A percentile compares a stretch with the other conserved stretches of the same genome.
Conservation (phyloP, 2,888 invertebrate species). For the Pemphredon lugubris region DNA sequence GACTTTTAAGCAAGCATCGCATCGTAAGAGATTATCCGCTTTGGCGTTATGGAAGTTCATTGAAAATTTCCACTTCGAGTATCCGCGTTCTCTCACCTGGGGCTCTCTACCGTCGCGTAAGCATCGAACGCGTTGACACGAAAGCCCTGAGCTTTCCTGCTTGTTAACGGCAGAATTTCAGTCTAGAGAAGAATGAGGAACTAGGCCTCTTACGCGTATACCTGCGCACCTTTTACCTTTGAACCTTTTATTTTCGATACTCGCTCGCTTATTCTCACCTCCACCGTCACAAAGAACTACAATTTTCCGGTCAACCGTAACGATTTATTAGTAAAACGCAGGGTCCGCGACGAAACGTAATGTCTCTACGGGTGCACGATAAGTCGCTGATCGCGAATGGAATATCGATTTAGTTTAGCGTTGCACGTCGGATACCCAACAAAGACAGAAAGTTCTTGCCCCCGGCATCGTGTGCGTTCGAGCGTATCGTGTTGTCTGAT, state of each 20-base stretch:
- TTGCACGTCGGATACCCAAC: constrained; percentile 40
- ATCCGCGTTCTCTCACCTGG: constrained; percentile 2
- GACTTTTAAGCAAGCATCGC: constrained; percentile 29
- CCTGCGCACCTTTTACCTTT: too few species aligned
- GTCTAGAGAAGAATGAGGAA: too few species aligned
- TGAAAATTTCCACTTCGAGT: constrained; percentile 45
- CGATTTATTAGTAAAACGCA: too few species aligned
- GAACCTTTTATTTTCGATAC: too few species aligned
- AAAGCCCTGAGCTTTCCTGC: constrained; percentile 2
- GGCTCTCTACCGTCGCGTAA: constrained; percentile 26
- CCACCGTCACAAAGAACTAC: too few species aligned
- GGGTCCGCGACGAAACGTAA: constrained; percentile 45
- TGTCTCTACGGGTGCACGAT: constrained; percentile 50
- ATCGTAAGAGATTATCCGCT: constrained; percentile 38
- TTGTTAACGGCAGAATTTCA: constrained; percentile 23
- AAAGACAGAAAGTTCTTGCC: constrained; percentile 27
- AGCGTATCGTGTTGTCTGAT: constrained; percentile 18
- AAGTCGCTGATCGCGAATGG: constrained; percentile 46
- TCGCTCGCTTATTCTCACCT: too few species aligned
- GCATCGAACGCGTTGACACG: constrained; percentile 15
- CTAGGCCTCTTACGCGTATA: too few species aligned
- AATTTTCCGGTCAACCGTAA: too few species aligned
- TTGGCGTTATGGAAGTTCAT: constrained; percentile 46
- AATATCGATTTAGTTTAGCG: constrained; percentile 40
- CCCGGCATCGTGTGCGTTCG: constrained; percentile 8